phyloP scores from a whole-genome alignment of 2,797 vertebrate species.

The Heliangelus exortis region DNA sequence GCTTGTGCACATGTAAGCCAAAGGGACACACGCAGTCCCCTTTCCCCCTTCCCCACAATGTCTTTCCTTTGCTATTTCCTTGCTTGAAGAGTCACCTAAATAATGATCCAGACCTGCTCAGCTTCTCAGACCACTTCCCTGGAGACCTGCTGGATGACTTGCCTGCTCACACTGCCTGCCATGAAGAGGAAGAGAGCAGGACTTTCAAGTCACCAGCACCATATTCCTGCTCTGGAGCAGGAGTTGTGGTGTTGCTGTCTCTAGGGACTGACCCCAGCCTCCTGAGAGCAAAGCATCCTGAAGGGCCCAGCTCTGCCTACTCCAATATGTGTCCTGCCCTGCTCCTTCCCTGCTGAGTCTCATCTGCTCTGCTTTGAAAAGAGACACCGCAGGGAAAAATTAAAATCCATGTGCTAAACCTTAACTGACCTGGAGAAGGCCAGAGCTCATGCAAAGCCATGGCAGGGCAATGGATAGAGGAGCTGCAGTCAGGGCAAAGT shows the following conservation, averaged over 20 bases:
- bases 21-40: background rate
- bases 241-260: fast-evolving
- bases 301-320: background rate
- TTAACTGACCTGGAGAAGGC: background rate
- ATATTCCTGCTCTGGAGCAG: background rate
- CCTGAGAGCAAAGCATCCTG: background rate
- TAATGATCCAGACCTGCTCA: background rate
- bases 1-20: fast-evolving
- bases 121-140: background rate
- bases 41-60: background rate
- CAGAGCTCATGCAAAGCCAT: background rate
- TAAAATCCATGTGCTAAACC: background rate
- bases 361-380: background rate
- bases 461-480: no score
- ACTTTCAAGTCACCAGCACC: background rate
- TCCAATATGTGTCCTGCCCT: background rate
- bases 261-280: background rate
- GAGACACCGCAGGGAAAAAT: background rate
- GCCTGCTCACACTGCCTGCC: background rate
- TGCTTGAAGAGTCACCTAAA: background rate
- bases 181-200: background rate
- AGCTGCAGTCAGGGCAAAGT: background rate
- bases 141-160: background rate
- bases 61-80: background rate
- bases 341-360: background rate